Conservation (phyloP, 1,140 invertebrate species). For the Antheraea mylitta region DNA sequence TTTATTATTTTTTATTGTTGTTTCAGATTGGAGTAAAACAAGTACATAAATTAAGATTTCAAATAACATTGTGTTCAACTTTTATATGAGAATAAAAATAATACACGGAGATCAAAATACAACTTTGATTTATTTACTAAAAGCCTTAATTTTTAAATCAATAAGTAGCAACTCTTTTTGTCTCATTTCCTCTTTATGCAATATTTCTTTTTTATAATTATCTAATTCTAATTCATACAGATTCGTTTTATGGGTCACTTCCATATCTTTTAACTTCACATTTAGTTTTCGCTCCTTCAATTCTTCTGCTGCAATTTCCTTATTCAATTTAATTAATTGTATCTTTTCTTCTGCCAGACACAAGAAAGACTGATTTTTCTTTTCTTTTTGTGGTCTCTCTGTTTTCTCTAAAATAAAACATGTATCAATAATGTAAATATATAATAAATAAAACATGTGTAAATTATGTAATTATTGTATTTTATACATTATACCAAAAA, state of each 20-base stretch:
- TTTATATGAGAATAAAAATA: background rate
- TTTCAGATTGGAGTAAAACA: background rate
- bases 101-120: background rate
- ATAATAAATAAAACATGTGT: too few relatives aligned
- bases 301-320: background rate
- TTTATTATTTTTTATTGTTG: background rate
- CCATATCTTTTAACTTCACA: background rate
- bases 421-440: too few relatives aligned
- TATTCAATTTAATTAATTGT: too few relatives aligned
- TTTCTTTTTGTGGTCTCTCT: too few relatives aligned
- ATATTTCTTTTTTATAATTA: background rate
- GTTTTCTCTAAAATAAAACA: too few relatives aligned
- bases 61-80: too few relatives aligned
- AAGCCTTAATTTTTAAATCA: background rate
- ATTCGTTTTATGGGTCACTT: background rate
- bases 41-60: background rate
- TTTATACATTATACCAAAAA: too few relatives aligned
- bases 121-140: background rate
- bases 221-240: background rate
- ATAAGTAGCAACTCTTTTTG: background rate
- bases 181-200: background rate
- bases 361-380: too few relatives aligned
- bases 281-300: background rate
- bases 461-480: too few relatives aligned
- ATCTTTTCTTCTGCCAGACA: too few relatives aligned